phyloP scores from a whole-genome alignment of 2,113 vertebrate genomes.

The Stomatorhinus ivindoensis region DNA sequence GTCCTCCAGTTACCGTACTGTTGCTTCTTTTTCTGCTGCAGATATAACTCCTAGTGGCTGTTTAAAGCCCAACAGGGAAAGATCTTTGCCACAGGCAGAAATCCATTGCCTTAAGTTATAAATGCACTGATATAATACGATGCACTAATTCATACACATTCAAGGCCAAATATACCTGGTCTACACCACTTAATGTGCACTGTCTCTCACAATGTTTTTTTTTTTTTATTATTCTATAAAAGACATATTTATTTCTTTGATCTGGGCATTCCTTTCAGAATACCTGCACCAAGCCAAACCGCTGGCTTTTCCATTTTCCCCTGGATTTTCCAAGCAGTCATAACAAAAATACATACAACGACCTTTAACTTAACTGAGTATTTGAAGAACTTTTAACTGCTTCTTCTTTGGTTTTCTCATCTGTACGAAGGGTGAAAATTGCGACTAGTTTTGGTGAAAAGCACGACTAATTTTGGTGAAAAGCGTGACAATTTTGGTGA shows the following conservation, averaged over 20 bases:
- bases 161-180: neutral
- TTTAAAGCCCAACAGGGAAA: neutral
- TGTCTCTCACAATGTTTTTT: neutral
- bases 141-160: neutral
- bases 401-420: neutral
- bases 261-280: neutral
- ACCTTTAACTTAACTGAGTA: neutral
- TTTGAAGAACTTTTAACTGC: neutral
- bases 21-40: neutral
- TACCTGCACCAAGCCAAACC: neutral
- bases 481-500: no score
- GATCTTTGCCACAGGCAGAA: neutral
- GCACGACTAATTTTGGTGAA: neutral
- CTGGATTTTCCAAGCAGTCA: neutral
- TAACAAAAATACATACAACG: neutral
- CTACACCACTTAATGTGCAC: neutral
- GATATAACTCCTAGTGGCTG: neutral
- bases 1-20: neutral
- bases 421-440: neutral
- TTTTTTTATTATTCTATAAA: neutral
- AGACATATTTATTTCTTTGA: neutral
- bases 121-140: neutral
- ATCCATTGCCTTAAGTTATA: neutral
- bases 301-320: neutral
- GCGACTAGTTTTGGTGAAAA: neutral